Conservation (phyloP, 2,797 vertebrate genomes). For the Spinus pinus region DNA sequence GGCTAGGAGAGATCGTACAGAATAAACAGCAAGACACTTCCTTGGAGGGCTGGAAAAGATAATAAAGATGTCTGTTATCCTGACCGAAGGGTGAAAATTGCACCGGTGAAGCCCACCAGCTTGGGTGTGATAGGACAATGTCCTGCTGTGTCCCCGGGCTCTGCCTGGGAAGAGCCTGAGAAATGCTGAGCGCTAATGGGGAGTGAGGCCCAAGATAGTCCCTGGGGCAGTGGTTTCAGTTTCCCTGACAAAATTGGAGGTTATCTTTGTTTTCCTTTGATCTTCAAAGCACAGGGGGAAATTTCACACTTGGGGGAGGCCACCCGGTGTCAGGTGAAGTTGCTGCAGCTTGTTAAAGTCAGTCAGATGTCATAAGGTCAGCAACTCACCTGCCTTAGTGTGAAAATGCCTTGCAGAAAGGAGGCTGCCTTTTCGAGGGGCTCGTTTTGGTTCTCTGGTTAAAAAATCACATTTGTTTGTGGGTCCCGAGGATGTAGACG, state of each 20-base stretch:
- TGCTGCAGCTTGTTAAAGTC: neutral
- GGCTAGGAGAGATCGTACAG: neutral
- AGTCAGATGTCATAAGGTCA: neutral
- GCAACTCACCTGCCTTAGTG: neutral
- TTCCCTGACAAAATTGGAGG: slow-evolving; percentile 8
- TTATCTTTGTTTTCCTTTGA: slow-evolving; percentile 33
- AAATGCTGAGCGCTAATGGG: neutral
- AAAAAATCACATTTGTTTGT: neutral
- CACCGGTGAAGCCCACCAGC: neutral
- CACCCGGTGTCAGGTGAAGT: neutral
- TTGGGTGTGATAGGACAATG: neutral
- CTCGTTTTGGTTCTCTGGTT: neutral
- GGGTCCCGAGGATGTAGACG: accelerated
- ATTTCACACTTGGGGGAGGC: neutral
- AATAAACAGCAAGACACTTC: neutral
- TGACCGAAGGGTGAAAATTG: neutral
- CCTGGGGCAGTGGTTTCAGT: neutral
- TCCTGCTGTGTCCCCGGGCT: neutral
- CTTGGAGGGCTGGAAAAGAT: neutral
- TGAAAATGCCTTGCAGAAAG: neutral
- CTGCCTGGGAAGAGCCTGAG: neutral
- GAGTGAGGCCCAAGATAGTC: neutral
- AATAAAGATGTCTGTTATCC: neutral
- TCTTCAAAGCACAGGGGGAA: slow-evolving; percentile 39
- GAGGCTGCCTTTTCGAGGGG: neutral